Conservation (phyloP, 2,797 vertebrate genomes). For the Coluber constrictor region DNA sequence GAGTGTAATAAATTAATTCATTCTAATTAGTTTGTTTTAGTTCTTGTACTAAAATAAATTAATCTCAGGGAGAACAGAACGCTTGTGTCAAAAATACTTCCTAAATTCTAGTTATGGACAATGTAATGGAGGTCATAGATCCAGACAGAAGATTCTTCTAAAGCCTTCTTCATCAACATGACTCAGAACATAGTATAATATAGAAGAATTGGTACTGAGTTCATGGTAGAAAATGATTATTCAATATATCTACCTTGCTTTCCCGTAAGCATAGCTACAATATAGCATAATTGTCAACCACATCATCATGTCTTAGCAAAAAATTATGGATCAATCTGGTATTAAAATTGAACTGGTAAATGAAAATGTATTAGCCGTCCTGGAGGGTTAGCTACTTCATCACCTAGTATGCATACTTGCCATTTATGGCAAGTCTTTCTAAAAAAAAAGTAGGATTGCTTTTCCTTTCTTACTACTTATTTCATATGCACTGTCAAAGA, state of each 20-base stretch:
- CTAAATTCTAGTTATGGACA: constrained; percentile 25
- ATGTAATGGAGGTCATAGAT: constrained; percentile 9
- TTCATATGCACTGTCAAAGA: background rate
- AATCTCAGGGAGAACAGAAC: constrained; percentile 16
- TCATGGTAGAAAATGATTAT: background rate
- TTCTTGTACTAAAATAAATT: constrained; percentile 10
- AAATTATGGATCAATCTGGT: background rate
- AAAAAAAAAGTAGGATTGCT: background rate
- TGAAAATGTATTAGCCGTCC: background rate
- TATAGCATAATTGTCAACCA: background rate
- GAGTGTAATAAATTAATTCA: constrained; percentile 50
- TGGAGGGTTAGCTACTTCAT: background rate
- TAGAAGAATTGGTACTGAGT: constrained; percentile 16
- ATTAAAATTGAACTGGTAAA: background rate
- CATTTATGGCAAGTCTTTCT: background rate
- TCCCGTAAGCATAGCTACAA: background rate
- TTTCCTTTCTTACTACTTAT: background rate
- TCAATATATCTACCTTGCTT: background rate
- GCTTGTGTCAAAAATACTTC: constrained; percentile 11
- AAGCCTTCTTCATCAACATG: constrained; percentile 14
- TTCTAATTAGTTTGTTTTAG: constrained; percentile 47
- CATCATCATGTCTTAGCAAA: background rate
- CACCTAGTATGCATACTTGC: background rate
- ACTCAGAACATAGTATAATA: constrained; percentile 29
- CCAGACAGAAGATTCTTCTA: background rate